Base-by-base conservation (phyloP, 2,888 invertebrate species). In the Drosophila nr. perissopoda region DNA sequence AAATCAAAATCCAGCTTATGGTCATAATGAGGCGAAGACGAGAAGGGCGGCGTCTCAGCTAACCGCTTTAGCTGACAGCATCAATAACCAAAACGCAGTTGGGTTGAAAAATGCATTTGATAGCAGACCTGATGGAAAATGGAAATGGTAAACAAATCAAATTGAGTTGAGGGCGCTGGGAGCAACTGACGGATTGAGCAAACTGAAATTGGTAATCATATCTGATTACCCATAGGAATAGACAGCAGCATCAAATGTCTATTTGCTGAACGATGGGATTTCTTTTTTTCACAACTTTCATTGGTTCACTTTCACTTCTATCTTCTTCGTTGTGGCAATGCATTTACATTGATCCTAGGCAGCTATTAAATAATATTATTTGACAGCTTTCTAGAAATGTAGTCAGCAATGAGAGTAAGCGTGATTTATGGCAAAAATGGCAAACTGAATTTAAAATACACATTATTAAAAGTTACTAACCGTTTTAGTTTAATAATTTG, bases 61-160 rank as follows among this genome's bases (percentile, higher is more conserved):
- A 46, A 21, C 46, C 16, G 21, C 16, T 8, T 16, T 16, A 18
- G 57, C 10, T 33, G 40, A 18, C n/a, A 21, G 46, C 60, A 54
- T 21, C 42, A 51, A 18, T 46, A 25, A 16, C 42, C 36, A 34
- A 48, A 38, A 58, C 31, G 42, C 48, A 57, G 6, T 46, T 36
- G 49, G 8, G 40, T 36, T 29, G 42, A 60, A 60, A 57, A 61
- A 46, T 66, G 79, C 81, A 84, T 69, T 69, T 64, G 64, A 70
- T 51, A 53, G 36, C 52, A 57, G 56, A 42, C 16, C 33, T 21
- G 21, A 42, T 36, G 34, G 52, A 27, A 57, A 70, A 49, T 67
- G 49, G 51, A 29, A 38, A 54, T 66, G 49, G 52, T 34, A 68
- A 74, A 54, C 48, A 69, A 77, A 59, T 71, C 53, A 29, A 36